Evolutionary conservation across 2,113 vertebrate species (phyloP), one percentile per base, ranked within the genome.

Genomic region (Leiothrix lutea): DNA sequence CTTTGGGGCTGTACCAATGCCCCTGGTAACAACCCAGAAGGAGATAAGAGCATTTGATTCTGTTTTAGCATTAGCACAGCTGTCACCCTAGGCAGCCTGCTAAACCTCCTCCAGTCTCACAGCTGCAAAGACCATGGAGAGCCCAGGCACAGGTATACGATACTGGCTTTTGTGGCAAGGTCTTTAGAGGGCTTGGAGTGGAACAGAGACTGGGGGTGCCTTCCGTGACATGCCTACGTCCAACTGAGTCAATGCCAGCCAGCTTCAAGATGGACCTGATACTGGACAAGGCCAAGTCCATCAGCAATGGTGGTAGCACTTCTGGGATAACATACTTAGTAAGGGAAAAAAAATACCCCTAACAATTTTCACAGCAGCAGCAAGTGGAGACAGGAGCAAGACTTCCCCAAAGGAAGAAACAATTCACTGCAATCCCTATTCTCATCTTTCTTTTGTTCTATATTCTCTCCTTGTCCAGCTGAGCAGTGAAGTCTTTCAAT

Each of bases 301-400:
- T 15, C 14, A 75, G 14, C 14, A 28, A 1, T 18, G 42, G 47
- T 16, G 22, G 31, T 6, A 28, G 40, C 8, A 2, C n/a, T 56
- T 56, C 47, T 28, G 47, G 26, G 6, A 54, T 11, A 62, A 54
- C 12, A 42, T 11, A 24, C 28, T 19, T 35, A 28, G 26, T 22
- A 47, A 28, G 6, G 25, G 4, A 4, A 11, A 28, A 33, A 33
- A 16, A 5, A 3, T 12, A 21, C 1, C 6, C 7, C 10, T 23
- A 42, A n/a, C 12, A 53, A 26, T 35, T 14, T 69, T 45, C 19
- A 45, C 26, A 66, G n/a, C 28, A 38, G 58, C 26, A 73, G 19
- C 54, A 47, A 82, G 40, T 33, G 9, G 12, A 61, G 9, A 61
- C 11, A 61, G 12, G 5, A 69, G 40, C 4, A 42, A 48, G 18